Base-by-base conservation (phyloP, 2,888 invertebrate genomes). In the Chironomus tentans region DNA sequence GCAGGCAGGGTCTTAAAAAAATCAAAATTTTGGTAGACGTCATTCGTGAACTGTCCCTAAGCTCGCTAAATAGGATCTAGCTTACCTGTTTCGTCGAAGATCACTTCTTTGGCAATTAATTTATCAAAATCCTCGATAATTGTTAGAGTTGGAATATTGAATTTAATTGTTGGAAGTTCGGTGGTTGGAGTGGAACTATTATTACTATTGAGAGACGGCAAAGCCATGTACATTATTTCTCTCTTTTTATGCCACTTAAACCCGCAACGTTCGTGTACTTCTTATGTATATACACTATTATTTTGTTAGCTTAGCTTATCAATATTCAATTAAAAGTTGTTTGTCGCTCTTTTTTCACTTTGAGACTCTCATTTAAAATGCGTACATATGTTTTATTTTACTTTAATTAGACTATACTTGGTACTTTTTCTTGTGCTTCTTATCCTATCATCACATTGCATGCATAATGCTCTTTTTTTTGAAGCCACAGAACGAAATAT, bases 111-210 rank as follows among this genome's bases (percentile, higher is more conserved):
- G 79, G 84, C 84, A 78, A 83, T 84, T 83, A 84, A 84, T 80
- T 83, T 84, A 79, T 84, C 84, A 77, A 84, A 84, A 79, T 84
- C 84, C 80, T 84, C 84, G 79, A 82, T 84, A 78, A 84, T 84
- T 1, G 68, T 76, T 28, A 76, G 5, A 10, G 69, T 76, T 38
- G 76, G 76, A 22, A 69, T 76, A 46, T 46, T 62, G 18, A 18
- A 28, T 46, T 62, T 65, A 18, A 62, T 38, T 21, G 74, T 65
- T 10, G 73, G 6, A 62, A 13, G 61, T 15, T 38, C 47, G 56
- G 74, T 38, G 18, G 74, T 47, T 24, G 74, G 2, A 48, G 18
- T 62, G 48, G 65, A 18, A 74, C 68, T 74, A 24, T 46, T 73
- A 38, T 56, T 61, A 24, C 28, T 73, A 38, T 24, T 61, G 65